Evolutionary conservation across 2,888 invertebrate genomes (phyloP), one percentile per base, ranked within the genome.

Genomic region (Drosophila koepferae): DNA sequence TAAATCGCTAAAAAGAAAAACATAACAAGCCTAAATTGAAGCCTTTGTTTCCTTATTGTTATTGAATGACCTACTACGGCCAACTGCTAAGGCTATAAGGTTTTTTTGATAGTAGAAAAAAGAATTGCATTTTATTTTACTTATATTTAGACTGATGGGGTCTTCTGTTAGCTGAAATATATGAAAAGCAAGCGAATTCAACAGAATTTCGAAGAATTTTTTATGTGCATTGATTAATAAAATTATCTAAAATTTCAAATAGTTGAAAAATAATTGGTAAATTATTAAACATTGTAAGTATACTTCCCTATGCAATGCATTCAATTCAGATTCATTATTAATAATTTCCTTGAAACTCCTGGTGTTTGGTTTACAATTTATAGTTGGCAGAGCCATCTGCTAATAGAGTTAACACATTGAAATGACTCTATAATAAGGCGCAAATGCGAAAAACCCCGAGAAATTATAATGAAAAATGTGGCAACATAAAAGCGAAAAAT

Each of bases 391-490:
- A 56, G 44, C 48, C 80, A 80, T 64, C 76, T 78, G 77, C 67
- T 75, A 75, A 78, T 78, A 49, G 71, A 75, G 75, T 63, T 68
- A 61, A 78, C 74, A 77, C 62, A 55, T 41, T 44, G 43, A 36
- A 73, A 60, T 69, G 60, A 69, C 74, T 73, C 23, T 20, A 63
- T 53, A 53, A 69, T 58, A 61, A 60, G 28, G 59, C 46, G 51
- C 40, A 63, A 72, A 69, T 70, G 55, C 38, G 63, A 12, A 60
- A 63, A 72, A 63, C 64, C 59, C 61, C 56, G 18, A 54, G 68
- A 65, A 69, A 70, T 68, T 66, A 46, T 75, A 74, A 80, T 80
- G 74, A 61, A 75, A 72, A 72, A 82, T 84, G 66, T 79, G 63
- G 64, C 63, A 61, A 61, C 46, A 60, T 60, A 10, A 41, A 60